A percentile compares a stretch with the other conserved stretches of the same genome.
These are phyloP conservation scores for Amyelois transitella DNA, from an alignment of 1,140 invertebrate genomes.

Conservation along the genomic window DNA sequence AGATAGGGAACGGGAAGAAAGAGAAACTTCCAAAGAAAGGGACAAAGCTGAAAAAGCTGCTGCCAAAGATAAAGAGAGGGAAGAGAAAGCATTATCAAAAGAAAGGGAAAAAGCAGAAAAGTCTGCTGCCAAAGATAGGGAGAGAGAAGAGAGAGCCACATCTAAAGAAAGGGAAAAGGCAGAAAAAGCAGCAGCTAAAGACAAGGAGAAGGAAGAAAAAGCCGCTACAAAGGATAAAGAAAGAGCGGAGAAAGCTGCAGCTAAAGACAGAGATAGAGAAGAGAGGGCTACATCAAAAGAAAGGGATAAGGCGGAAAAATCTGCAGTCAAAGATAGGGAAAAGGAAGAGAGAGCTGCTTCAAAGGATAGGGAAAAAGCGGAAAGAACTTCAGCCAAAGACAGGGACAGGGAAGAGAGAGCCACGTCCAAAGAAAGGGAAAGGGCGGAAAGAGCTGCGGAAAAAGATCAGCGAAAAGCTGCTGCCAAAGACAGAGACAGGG, in stretches of 20 bases:
- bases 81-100: constrained; percentile 1
- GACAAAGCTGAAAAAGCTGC: constrained; percentile 1
- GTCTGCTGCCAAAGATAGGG: constrained; percentile 4
- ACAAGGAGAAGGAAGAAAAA: not conserved
- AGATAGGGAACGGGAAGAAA: constrained; percentile 14
- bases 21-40: not conserved
- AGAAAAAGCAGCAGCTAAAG: too few species aligned
- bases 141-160: not conserved
- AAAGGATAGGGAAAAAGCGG: too few species aligned
- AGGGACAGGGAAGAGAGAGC: not conserved
- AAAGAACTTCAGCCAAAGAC: too few species aligned
- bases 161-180: constrained; percentile 13
- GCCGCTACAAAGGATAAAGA: constrained; percentile 4
- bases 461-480: constrained; percentile 10
- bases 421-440: constrained; percentile 5
- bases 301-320: not conserved
- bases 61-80: constrained; percentile 11
- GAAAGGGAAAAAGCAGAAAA: constrained; percentile 9
- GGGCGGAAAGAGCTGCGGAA: not conserved
- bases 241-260: constrained; percentile 3
- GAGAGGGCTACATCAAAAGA: not conserved
- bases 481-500: constrained; percentile 8
- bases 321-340: not conserved
- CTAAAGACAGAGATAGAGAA: constrained; percentile 5
- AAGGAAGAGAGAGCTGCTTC: not conserved